Conservation (phyloP, 2,888 invertebrate genomes). For the Augiades crinisus region DNA sequence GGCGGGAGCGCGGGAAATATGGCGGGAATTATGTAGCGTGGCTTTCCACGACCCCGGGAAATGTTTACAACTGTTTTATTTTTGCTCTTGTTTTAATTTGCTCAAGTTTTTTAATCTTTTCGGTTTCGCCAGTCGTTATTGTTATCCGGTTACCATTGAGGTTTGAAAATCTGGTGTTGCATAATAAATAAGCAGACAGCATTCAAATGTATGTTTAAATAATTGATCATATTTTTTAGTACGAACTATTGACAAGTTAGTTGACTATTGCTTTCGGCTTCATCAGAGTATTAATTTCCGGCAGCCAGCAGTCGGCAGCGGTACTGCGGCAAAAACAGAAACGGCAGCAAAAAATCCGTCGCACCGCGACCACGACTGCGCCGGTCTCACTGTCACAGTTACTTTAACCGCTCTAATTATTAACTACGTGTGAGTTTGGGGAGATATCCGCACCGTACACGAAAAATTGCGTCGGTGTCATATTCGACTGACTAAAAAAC, state of each 20-base stretch:
- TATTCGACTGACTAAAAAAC: neutral
- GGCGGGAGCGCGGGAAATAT: conserved; percentile 7
- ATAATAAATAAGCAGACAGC: too few relatives aligned
- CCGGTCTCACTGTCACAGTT: conserved; percentile 5
- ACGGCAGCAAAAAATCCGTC: neutral
- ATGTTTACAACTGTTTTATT: neutral
- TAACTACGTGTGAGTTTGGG: too few relatives aligned
- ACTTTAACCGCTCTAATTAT: conserved; percentile 2
- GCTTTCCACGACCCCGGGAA: neutral
- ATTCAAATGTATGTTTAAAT: too few relatives aligned
- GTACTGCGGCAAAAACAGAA: conserved; percentile 4
- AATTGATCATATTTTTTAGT: neutral
- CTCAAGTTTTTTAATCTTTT: neutral
- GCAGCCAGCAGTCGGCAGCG: neutral
- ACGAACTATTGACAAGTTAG: neutral
- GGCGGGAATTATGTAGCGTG: conserved; percentile 5
- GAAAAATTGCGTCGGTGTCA: neutral
- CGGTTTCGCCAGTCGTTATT: too few relatives aligned
- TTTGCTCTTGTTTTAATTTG: neutral
- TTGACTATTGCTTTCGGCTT: too few relatives aligned
- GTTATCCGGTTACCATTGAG: too few relatives aligned
- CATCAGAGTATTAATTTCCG: conserved; percentile 3
- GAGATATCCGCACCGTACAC: neutral
- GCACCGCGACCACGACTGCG: neutral
- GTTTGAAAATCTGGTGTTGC: too few relatives aligned